phyloP scores from a whole-genome alignment of 2,797 vertebrate genomes.

The Rhynchonycteris naso region DNA sequence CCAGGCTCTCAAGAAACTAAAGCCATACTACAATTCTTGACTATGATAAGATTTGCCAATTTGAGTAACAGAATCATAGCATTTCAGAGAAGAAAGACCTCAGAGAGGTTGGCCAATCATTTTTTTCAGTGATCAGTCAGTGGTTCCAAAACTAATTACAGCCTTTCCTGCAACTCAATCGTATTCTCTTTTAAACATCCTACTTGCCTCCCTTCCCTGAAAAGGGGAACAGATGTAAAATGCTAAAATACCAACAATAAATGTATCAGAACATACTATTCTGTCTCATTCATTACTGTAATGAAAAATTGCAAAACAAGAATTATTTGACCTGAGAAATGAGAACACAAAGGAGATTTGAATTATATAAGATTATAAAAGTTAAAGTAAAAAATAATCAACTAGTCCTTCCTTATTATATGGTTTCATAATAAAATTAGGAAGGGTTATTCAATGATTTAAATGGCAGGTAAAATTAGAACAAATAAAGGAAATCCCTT shows the following conservation, averaged over 20 bases:
- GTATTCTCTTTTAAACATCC: background rate
- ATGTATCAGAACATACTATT: conserved; percentile 47
- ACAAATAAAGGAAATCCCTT: conserved; percentile 81
- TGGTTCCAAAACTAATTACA: conserved; percentile 19
- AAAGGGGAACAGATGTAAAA: conserved; percentile 51
- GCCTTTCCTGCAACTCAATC: background rate
- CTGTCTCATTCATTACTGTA: conserved; percentile 51
- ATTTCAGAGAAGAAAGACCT: background rate
- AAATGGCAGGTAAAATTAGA: conserved; percentile 82
- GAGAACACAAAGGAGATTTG: conserved; percentile 75
- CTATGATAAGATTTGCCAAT: background rate
- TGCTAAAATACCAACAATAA: conserved; percentile 53
- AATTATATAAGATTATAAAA: conserved; percentile 80
- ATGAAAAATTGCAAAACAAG: conserved; percentile 65
- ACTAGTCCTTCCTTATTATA: conserved; percentile 80
- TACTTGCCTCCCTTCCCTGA: background rate
- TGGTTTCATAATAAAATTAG: conserved; percentile 78
- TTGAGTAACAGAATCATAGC: background rate
- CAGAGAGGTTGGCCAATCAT: background rate
- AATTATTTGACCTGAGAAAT: conserved; percentile 77
- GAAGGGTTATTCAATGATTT: conserved; percentile 71
- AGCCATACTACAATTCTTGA: background rate
- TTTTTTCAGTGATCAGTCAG: background rate
- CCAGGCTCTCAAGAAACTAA: background rate
- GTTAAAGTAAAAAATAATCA: conserved; percentile 80